Base-by-base conservation (phyloP, 2,888 invertebrate genomes). In the Gastrophysa polygoni region DNA sequence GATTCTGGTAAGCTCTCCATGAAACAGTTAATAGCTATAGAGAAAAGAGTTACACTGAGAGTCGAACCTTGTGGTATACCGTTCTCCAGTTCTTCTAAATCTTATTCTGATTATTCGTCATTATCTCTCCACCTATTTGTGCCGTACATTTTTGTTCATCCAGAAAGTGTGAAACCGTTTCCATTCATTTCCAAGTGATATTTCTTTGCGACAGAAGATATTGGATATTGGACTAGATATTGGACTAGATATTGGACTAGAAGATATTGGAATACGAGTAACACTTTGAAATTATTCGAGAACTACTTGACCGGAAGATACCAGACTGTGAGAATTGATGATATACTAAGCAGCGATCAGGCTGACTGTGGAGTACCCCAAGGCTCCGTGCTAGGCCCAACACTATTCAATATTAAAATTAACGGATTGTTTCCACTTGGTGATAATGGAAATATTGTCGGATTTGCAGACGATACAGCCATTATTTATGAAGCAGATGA, bases 51-150 rank as follows among this genome's bases (percentile, higher is more conserved):
- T 1, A 57, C 58, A 20, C 64, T 62, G 1, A 68, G 57, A 3
- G 60, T 61, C 6, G 62, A 69, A 1, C 68, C 66, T 49, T 68
- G 66, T 8, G 64, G 63, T 8, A 67, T 51, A 7, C 67, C 67
- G 44, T 67, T 67, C 57, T 59, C 64, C 14, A 66, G 17, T 2
- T 11, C n/a, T 11, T 11, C 16, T 43, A n/a, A n/a, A n/a, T n/a
- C n/a, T n/a, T n/a, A n/a, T n/a, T n/a, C n/a, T n/a, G n/a, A n/a
- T n/a, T n/a, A n/a, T n/a, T n/a, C n/a, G n/a, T n/a, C n/a, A n/a
- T n/a, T n/a, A n/a, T n/a, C n/a, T n/a, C n/a, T n/a, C n/a, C n/a
- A n/a, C n/a, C n/a, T n/a, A n/a, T n/a, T n/a, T n/a, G n/a, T n/a
- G n/a, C n/a, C n/a, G n/a, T n/a, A n/a, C n/a, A n/a, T n/a, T n/a